A percentile compares a stretch with the other conserved stretches of the same genome.
Evolutionary conservation across 2,888 invertebrate genomes (phyloP).

Genomic region (Trachelus tabidus): DNA sequence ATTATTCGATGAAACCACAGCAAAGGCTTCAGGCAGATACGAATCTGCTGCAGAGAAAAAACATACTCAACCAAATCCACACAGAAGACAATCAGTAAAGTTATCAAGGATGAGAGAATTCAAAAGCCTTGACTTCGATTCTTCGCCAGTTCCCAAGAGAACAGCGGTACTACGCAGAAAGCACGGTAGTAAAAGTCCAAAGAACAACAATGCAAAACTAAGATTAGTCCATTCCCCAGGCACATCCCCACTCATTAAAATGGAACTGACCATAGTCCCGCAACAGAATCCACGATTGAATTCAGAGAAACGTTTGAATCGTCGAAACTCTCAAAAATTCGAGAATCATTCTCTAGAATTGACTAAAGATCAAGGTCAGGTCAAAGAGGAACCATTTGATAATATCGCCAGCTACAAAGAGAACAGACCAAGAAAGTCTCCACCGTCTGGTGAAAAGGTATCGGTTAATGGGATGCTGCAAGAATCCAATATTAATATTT

Average conservation of each 20-base stretch:
- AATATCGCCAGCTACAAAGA: slow-evolving; percentile 19
- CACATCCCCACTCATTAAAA: slow-evolving; percentile 37
- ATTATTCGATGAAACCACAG: slow-evolving; percentile 73
- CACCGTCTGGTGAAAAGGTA: slow-evolving; percentile 8
- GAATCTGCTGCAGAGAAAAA: slow-evolving; percentile 17
- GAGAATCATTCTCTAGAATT: slow-evolving; percentile 19
- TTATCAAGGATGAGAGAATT: slow-evolving; percentile 23
- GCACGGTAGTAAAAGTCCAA: slow-evolving; percentile 15
- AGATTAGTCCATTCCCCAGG: slow-evolving; percentile 27
- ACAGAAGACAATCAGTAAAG: slow-evolving; percentile 28
- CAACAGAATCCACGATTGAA: slow-evolving; percentile 21
- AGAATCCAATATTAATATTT: slow-evolving; percentile 36
- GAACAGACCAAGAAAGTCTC: slow-evolving; percentile 24
- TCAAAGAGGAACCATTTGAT: slow-evolving; percentile 10
- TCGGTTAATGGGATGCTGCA: slow-evolving; percentile 26
- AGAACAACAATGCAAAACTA: slow-evolving; percentile 26
- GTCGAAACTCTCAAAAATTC: slow-evolving; percentile 23
- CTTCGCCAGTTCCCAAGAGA: neutral
- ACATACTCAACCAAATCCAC: slow-evolving; percentile 1
- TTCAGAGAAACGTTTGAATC: slow-evolving; percentile 26
- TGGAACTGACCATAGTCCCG: slow-evolving; percentile 37
- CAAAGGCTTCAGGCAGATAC: slow-evolving; percentile 22
- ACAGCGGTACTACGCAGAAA: slow-evolving; percentile 6
- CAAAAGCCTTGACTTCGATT: slow-evolving; percentile 19
- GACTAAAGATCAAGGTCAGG: neutral